Base-by-base conservation (phyloP, 2,113 vertebrate genomes). In the Dryoscopus gambensis region DNA sequence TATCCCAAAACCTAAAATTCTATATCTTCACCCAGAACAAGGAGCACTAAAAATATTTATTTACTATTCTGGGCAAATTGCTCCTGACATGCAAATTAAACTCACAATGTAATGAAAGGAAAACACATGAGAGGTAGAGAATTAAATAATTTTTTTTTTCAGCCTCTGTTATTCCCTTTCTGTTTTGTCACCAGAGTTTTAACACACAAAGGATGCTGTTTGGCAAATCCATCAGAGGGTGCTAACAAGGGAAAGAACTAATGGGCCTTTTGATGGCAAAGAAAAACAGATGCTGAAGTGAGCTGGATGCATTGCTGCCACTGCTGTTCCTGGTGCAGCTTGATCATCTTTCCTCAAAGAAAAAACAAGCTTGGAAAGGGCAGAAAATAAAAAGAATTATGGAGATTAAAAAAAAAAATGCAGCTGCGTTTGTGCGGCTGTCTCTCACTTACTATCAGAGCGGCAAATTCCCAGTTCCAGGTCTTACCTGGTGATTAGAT, bases 211-310 rank as follows among this genome's bases (percentile, higher is more conserved):
- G 6, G 15, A 5, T 47, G 35, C 11, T 55, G 31, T 67, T 84
- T 68, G 42, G 42, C 25, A 82, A 71, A 55, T 63, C 55, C n/a
- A 55, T 42, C 60, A 84, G 64, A 75, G 42, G n/a, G 27, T 78
- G 46, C n/a, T 92, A 84, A 86, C 59, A 65, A 46, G 63, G 59
- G 35, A 89, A 91, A 78, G 35, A 84, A 35, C 1, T 42, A 90
- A 56, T 0, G 1, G 52, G 7, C 20, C 25, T 91, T 95, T 39
- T 87, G 68, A 91, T 53, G n/a, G 59, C 64, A 70, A 62, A 67
- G 59, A 49, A 74, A 84, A 91, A 39, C 25, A 95, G 49, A 31
- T 42, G 42, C 33, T 84, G 64, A 91, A 84, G n/a, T 30, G 25
- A 81, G 60, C 23, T 84, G 55, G 68, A 65, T 89, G 46, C 33